Percentiles rank a stretch among this genome's conserved stretches.
phyloP scores from a whole-genome alignment of 2,113 vertebrate genomes.

The Paramormyrops kingsleyae region DNA sequence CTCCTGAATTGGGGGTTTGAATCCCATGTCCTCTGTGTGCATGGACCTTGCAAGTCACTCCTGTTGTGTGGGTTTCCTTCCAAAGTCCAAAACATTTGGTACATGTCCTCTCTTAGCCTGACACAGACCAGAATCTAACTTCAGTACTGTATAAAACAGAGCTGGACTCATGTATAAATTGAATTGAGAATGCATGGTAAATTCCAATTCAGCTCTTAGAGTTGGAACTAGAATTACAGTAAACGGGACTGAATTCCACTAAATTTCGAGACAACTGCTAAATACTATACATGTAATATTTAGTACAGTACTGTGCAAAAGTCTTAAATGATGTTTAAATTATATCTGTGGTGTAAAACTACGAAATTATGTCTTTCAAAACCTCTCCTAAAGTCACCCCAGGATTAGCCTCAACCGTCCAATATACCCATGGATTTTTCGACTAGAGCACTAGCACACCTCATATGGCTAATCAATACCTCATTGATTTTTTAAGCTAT shows the following conservation, averaged over 20 bases:
- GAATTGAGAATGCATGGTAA: neutral
- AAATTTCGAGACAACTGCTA: neutral
- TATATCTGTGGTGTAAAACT: neutral
- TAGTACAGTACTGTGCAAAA: neutral
- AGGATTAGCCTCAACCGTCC: neutral
- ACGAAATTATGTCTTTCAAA: neutral
- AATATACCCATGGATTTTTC: neutral
- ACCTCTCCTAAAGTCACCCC: neutral
- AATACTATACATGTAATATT: neutral
- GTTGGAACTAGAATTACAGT: neutral
- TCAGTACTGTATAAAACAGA: neutral
- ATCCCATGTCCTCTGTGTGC: too few relatives aligned
- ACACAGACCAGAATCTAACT: neutral
- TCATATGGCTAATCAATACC: neutral
- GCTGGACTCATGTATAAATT: neutral
- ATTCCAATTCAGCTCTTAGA: neutral
- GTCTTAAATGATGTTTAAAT: neutral
- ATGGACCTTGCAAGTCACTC: neutral
- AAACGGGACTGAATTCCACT: neutral
- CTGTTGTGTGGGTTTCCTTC: neutral
- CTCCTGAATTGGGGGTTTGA: too few relatives aligned
- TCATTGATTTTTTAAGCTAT: neutral
- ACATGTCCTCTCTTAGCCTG: neutral
- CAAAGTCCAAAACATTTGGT: neutral
- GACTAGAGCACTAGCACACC: neutral